These are phyloP conservation scores for Stegodyphus mimosarum DNA, from an alignment of 1,140 invertebrate genomes.

Conservation along the genomic window DNA sequence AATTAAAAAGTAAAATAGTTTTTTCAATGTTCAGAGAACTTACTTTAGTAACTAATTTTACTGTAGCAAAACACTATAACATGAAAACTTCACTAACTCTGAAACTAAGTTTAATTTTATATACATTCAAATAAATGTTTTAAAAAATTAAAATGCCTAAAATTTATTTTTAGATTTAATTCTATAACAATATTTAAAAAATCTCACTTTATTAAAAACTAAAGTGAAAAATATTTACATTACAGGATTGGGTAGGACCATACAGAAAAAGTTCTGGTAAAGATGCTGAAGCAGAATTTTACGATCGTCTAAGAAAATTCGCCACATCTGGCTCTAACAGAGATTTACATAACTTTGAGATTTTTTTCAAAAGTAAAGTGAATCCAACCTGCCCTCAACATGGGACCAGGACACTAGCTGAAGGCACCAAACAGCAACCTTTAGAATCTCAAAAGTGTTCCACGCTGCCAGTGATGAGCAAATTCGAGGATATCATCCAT, in stretches of 20 bases:
- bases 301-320: slow-evolving; percentile 32
- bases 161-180: not conserved
- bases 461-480: not conserved
- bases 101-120: not conserved
- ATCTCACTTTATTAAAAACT: not conserved
- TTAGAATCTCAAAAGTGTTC: not conserved
- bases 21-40: no score
- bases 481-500: slow-evolving; percentile 41
- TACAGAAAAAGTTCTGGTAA: slow-evolving; percentile 42
- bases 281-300: slow-evolving; percentile 26
- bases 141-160: not conserved
- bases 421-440: not conserved
- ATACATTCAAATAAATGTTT: not conserved
- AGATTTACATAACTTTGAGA: slow-evolving; percentile 29
- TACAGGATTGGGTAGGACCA: slow-evolving; percentile 51
- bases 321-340: slow-evolving; percentile 10
- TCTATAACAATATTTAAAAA: not conserved
- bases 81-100: no score
- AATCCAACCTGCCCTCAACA: slow-evolving; percentile 29
- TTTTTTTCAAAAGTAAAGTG: slow-evolving; percentile 16
- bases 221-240: not conserved
- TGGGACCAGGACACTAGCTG: not conserved
- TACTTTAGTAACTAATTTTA: no score
- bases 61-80: no score
- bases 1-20: no score